Percentiles rank a stretch among this genome's conserved stretches.
Conservation (phyloP, 2,888 invertebrate species). For the Tetragnatha montana region DNA sequence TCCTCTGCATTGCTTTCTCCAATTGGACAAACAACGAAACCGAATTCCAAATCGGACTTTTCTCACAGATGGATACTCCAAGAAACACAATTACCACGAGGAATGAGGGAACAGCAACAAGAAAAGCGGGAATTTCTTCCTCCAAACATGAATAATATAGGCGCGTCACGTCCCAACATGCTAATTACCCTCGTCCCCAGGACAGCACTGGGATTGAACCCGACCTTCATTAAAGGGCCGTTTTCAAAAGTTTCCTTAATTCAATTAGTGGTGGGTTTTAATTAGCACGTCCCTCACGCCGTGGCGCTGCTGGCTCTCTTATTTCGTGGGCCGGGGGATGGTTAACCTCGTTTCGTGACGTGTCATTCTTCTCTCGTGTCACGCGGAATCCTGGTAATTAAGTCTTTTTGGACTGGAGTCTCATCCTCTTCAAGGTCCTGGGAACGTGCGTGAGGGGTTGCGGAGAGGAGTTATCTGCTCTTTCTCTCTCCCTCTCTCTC, state of each 20-base stretch:
- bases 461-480: too few relatives aligned
- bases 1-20: neutral
- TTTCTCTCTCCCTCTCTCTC: too few relatives aligned
- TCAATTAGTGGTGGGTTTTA: constrained; percentile 65
- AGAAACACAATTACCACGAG: neutral
- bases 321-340: constrained; percentile 17
- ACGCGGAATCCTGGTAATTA: constrained; percentile 41
- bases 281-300: constrained; percentile 56
- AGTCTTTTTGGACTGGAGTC: constrained; percentile 23
- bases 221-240: constrained; percentile 23
- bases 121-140: constrained; percentile 27
- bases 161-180: constrained; percentile 49
- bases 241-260: constrained; percentile 48
- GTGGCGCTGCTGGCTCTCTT: constrained; percentile 13
- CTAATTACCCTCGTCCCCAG: constrained; percentile 42
- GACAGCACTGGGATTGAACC: constrained; percentile 21
- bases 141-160: constrained; percentile 19
- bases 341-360: constrained; percentile 31
- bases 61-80: neutral
- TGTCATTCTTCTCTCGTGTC: constrained; percentile 6
- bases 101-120: constrained; percentile 6
- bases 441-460: neutral
- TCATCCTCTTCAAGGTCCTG: constrained; percentile 26
- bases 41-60: neutral
- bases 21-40: neutral